Percentiles rank a stretch among this genome's conserved stretches.
Evolutionary conservation across 1,140 invertebrate species (phyloP).

Genomic region (Drosophila pseudoobscura): DNA sequence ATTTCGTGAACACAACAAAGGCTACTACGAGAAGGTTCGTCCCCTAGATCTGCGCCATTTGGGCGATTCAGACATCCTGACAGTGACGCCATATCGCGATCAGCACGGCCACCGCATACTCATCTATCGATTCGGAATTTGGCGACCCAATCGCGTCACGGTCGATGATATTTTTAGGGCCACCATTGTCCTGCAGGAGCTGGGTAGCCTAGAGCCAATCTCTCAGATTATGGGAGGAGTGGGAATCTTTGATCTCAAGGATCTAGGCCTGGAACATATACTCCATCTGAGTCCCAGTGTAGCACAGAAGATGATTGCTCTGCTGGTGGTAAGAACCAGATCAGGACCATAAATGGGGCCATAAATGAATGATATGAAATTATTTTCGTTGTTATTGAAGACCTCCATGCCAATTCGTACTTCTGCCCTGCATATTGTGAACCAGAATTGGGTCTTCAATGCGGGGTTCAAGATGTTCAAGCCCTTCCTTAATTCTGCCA

Average conservation of each 20-base stretch:
- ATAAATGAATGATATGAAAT: neutral
- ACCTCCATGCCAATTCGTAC: constrained; percentile 90
- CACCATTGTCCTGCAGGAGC: constrained; percentile 88
- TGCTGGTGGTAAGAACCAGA: constrained; percentile 85
- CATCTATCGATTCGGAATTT: constrained; percentile 85
- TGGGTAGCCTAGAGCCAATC: constrained; percentile 89
- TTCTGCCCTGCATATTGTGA: constrained; percentile 89
- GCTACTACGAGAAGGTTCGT: constrained; percentile 87
- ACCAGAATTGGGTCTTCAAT: constrained; percentile 92
- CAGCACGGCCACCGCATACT: constrained; percentile 85
- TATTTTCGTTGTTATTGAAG: constrained; percentile 78
- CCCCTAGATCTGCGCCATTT: constrained; percentile 87
- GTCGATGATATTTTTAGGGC: constrained; percentile 90
- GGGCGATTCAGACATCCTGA: constrained; percentile 88
- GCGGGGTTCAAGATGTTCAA: constrained; percentile 91
- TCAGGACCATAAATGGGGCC: neutral
- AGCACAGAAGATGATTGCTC: constrained; percentile 86
- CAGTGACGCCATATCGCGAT: constrained; percentile 89
- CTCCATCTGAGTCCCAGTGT: constrained; percentile 89
- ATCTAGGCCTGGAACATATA: constrained; percentile 88
- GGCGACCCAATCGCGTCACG: constrained; percentile 88
- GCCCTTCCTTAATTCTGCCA: constrained; percentile 87
- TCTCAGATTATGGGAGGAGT: constrained; percentile 90
- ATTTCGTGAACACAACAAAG: constrained; percentile 89
- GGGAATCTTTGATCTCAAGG: constrained; percentile 89